phyloP scores from a whole-genome alignment of 2,113 vertebrate genomes.

The Barbus barbus region DNA sequence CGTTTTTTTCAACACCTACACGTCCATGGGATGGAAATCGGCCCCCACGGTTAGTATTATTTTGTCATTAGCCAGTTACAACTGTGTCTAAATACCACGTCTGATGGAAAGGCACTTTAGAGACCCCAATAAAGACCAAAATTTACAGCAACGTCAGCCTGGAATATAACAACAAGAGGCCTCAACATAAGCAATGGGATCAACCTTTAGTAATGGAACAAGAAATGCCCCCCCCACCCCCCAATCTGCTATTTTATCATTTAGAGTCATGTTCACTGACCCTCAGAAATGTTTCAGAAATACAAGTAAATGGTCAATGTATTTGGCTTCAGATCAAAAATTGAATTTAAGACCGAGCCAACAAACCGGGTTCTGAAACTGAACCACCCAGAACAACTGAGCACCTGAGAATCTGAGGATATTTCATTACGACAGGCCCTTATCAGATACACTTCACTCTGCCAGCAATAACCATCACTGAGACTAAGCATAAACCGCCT shows the following conservation, averaged over 20 bases:
- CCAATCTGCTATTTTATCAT: not conserved
- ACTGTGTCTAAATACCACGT: not conserved
- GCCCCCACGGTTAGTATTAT: not conserved
- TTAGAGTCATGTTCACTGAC: too few species aligned
- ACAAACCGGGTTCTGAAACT: not conserved
- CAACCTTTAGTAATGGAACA: not conserved
- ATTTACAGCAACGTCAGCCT: not conserved
- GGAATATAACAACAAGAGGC: not conserved
- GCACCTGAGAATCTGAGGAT: slow-evolving; percentile 22
- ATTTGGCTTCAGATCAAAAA: not conserved
- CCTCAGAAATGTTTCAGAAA: not conserved
- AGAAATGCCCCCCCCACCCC: not conserved
- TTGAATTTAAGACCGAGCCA: not conserved
- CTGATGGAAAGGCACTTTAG: not conserved
- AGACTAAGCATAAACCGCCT: not conserved
- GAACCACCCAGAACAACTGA: slow-evolving; percentile 23
- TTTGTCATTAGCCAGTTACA: not conserved
- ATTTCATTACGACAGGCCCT: slow-evolving; percentile 8
- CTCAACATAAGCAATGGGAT: not conserved
- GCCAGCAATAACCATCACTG: slow-evolving; percentile 26
- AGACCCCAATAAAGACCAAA: not conserved
- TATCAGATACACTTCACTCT: slow-evolving; percentile 31
- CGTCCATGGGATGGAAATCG: not conserved
- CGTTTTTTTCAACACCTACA: not conserved
- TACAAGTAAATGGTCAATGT: not conserved